Evolutionary conservation across 2,888 invertebrate species (phyloP).

Genomic region (Dendrolimus houi): DNA sequence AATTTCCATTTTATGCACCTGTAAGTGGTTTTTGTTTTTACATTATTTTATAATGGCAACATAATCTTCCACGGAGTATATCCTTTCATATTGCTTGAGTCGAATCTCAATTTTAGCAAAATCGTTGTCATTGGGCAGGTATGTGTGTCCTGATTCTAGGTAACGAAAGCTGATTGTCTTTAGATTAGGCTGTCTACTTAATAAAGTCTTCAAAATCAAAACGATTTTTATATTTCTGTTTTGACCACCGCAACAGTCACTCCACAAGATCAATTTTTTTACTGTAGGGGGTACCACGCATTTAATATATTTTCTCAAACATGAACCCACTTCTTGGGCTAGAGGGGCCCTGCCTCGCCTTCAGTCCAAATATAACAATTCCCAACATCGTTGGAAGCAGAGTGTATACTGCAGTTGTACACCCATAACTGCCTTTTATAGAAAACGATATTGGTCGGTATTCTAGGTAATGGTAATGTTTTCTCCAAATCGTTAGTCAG

Average conservation of each 20-base stretch:
- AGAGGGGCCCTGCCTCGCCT: constrained; percentile 16
- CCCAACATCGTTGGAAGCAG: constrained; percentile 8
- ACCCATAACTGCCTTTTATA: constrained; percentile 15
- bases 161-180: constrained; percentile 3
- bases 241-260: constrained; percentile 18
- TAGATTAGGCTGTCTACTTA: constrained; percentile 5
- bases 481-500: constrained; percentile 8
- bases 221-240: constrained; percentile 16
- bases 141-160: constrained; percentile 8
- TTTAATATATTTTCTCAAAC: constrained; percentile 4
- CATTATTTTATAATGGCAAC: constrained; percentile 9
- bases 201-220: constrained; percentile 11
- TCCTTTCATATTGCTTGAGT: constrained; percentile 9
- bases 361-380: constrained; percentile 15
- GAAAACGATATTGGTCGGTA: constrained; percentile 10
- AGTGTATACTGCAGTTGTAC: constrained; percentile 11
- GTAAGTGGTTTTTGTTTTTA: constrained; percentile 9
- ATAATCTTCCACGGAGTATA: constrained; percentile 9
- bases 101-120: constrained; percentile 13
- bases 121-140: constrained; percentile 15
- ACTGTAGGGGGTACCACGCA: background rate
- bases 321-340: constrained; percentile 15
- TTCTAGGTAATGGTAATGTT: constrained; percentile 8
- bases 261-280: constrained; percentile 5
- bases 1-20: constrained; percentile 8